Evolutionary conservation across 2,888 invertebrate species (phyloP), one percentile per base, ranked within the genome.

Genomic region (Neocrepidodera transversa): DNA sequence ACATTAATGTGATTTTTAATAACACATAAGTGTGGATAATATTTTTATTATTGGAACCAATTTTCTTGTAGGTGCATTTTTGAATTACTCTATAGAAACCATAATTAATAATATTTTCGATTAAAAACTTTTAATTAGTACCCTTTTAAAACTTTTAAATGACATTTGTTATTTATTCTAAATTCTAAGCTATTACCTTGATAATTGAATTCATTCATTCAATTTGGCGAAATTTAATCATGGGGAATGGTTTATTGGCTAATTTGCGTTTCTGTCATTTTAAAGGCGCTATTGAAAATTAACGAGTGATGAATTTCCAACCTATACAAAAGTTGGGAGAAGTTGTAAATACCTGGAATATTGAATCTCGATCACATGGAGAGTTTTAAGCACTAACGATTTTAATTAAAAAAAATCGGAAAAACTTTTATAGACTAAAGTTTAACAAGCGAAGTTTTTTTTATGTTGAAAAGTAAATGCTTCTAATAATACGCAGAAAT

Each of bases 111-210:
- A n/a, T n/a, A n/a, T n/a, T n/a, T n/a, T n/a, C n/a, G n/a, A n/a
- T n/a, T n/a, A n/a, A n/a, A 36, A 40, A 40, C 40, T 40, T 40
- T 40, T 40, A 40, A 40, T 40, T 40, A 40, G 40, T 8, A 40
- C 16, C 40, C 40, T 40, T 40, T 10, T 40, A 40, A 40, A 40
- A 40, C 40, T 40, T 40, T 40, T n/a, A n/a, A n/a, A n/a, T 11
- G 40, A 14, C n/a, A 16, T 16, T 16, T 40, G 40, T 16, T 40
- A 40, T 40, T 40, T 40, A 40, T 40, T 16, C 16, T 40, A 40
- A 40, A 40, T 40, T 40, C 40, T 40, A n/a, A 40, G 16, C 40
- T 16, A 40, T 40, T 40, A 40, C 13, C 5, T 40, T 40, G 13
- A 40, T 40, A 40, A 40, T 40, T 40, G 16, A 40, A 40, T 40